Base-by-base conservation (phyloP, 2,888 invertebrate genomes). In the Ellobium chinense region DNA sequence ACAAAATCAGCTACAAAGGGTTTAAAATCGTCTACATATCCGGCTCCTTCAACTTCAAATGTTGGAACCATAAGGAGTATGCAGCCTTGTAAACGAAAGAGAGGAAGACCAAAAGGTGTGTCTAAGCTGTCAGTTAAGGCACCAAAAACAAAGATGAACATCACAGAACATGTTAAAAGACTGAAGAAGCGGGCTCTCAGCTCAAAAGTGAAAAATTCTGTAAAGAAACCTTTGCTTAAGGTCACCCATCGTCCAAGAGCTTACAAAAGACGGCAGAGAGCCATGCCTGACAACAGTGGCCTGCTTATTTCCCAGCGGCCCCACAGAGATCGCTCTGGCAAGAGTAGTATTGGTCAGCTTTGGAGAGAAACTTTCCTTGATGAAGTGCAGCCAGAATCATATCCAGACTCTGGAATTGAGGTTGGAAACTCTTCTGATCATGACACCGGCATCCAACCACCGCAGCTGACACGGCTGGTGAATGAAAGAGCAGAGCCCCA, bases 321-420 rank as follows among this genome's bases (percentile, higher is more conserved):
- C 3, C 80, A 80, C 54, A 80, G 80, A 34, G 75, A 80, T 27
- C 66, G 63, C 31, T 75, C 75, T 46, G 80, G 80, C 27, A 80
- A 80, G 56, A 60, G n/a, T 29, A 80, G 80, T 34, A 24, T 80
- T 62, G 80, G 80, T 29, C 80, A 80, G 34, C 63, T 80, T 29
- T 80, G 80, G 80, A 27, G 80, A 54, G 75, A 80, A 36, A 75
- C 74, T 1, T 80, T 80, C 36, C 46, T 75, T 34, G 75, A 75
- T 34, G 75, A 80, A 34, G 60, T 58, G n/a, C 74, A 68, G 62
- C 75, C 56, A 27, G 80, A 75, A 46, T 29, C 68, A 24, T 75
- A 80, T 54, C 80, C 80, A 24, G 80, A 80, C 27, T 80, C 80
- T 27, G 80, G 80, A 2, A 70, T 80, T 60, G 80, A 80, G 54